A percentile compares a stretch with the other conserved stretches of the same genome.
Evolutionary conservation across 2,888 invertebrate species (phyloP).

Genomic region (Busseola fusca): DNA sequence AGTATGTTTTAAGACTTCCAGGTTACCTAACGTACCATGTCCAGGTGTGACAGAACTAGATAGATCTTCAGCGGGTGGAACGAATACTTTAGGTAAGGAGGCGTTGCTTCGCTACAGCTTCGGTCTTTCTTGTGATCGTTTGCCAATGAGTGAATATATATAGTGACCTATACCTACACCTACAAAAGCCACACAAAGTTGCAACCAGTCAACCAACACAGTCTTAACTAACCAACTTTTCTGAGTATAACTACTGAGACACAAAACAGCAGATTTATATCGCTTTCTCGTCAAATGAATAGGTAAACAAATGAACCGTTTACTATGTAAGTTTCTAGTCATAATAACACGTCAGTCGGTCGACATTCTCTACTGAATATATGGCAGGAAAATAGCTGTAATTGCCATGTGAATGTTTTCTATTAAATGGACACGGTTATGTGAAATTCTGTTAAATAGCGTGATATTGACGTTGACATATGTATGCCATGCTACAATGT

Average conservation of each 20-base stretch:
- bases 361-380: conserved; percentile 43
- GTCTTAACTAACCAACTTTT: conserved; percentile 24
- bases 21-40: too few species aligned
- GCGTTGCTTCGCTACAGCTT: too few species aligned
- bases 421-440: conserved; percentile 30
- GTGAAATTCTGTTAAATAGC: conserved; percentile 7
- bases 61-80: too few species aligned
- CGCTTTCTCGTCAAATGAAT: conserved; percentile 43
- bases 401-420: conserved; percentile 44
- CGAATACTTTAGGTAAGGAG: too few species aligned
- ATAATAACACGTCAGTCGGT: conserved; percentile 44
- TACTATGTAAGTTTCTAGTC: conserved; percentile 38
- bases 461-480: conserved; percentile 11
- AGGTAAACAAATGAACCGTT: conserved; percentile 51
- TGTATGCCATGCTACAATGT: conserved; percentile 3
- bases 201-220: neutral
- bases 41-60: too few species aligned
- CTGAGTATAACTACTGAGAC: conserved; percentile 5
- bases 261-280: conserved; percentile 44
- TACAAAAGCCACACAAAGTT: neutral
- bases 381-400: conserved; percentile 42
- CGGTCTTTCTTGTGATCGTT: too few species aligned
- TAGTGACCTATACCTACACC: too few species aligned
- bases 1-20: too few species aligned
- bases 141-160: too few species aligned